Evolutionary conservation across 2,113 vertebrate genomes (phyloP).

Genomic region (Proterorhinus semilunaris): DNA sequence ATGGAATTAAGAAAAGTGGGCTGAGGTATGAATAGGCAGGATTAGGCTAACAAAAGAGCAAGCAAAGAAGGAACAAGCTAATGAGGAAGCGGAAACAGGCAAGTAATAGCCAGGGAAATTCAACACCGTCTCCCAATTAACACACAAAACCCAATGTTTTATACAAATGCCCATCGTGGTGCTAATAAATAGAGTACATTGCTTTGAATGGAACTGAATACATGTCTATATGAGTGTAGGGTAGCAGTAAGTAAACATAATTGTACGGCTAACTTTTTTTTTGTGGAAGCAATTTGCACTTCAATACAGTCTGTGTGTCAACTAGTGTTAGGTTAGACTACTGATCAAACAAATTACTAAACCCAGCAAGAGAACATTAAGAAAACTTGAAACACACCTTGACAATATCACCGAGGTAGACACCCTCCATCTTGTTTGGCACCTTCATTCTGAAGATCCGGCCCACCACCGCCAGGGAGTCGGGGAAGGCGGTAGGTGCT

Average conservation of each 20-base stretch:
- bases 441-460: slow-evolving; percentile 85
- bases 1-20: background rate
- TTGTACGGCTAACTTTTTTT: too few relatives aligned
- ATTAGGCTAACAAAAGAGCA: slow-evolving; percentile 11
- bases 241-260: too few relatives aligned
- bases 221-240: background rate
- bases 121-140: background rate
- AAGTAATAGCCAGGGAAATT: background rate
- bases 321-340: too few relatives aligned
- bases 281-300: too few relatives aligned
- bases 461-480: slow-evolving; percentile 85
- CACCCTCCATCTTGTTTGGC: slow-evolving; percentile 80
- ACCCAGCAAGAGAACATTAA: background rate
- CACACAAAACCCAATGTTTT: slow-evolving; percentile 16
- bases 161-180: slow-evolving; percentile 27
- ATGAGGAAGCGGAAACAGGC: background rate
- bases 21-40: background rate
- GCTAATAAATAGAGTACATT: slow-evolving; percentile 38
- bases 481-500: slow-evolving; percentile 78
- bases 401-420: slow-evolving; percentile 75
- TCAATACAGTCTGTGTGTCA: too few relatives aligned
- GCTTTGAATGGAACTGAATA: background rate
- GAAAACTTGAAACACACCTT: slow-evolving; percentile 79
- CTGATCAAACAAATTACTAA: background rate
- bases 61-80: background rate